Base-by-base conservation (phyloP, 2,888 invertebrate genomes). In the Smittia aterrima region DNA sequence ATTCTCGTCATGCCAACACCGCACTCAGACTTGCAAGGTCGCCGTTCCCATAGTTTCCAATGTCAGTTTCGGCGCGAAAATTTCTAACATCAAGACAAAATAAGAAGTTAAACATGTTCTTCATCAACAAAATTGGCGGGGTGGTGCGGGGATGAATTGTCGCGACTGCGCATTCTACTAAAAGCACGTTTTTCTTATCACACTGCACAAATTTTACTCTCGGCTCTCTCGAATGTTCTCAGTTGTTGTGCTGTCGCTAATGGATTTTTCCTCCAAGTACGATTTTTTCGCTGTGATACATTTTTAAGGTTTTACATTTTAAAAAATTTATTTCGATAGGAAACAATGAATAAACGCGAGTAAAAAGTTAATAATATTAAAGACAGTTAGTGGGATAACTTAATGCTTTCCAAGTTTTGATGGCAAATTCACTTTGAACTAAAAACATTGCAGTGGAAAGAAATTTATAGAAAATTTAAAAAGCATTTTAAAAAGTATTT, bases 111-210 rank as follows among this genome's bases (percentile, higher is more conserved):
- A 47, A 47, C 13, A 22, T 58, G 1, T 3, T 25, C 64, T 27
- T 64, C 64, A 64, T 27, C 64, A 64, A 64, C 64, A 64, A n/a
- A 64, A 2, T 64, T 13, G 25, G 25, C 7, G 27, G 25, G 64
- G 22, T 64, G 25, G 27, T 25, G 64, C 22, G 58, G 4, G 70
- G 70, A 53, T 54, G 54, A n/a, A n/a, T n/a, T n/a, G n/a, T n/a
- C n/a, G 27, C 25, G 58, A 7, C 20, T 27, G 54, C 70, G 62
- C 27, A 18, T 62, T 13, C n/a, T 13, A 25, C 58, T 27, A 20
- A 66, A 40, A 72, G 38, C 72, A 72, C 72, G 72, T 72, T 72
- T 72, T 72, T 70, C 53, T 70, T 70, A 70, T 72, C 72, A n/a
- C n/a, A 72, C 16, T 25, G 24, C 58, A 62, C 25, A 24, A 72